Evolutionary conservation across 1,140 invertebrate genomes (phyloP).

Genomic region (Drosophila simulans): DNA sequence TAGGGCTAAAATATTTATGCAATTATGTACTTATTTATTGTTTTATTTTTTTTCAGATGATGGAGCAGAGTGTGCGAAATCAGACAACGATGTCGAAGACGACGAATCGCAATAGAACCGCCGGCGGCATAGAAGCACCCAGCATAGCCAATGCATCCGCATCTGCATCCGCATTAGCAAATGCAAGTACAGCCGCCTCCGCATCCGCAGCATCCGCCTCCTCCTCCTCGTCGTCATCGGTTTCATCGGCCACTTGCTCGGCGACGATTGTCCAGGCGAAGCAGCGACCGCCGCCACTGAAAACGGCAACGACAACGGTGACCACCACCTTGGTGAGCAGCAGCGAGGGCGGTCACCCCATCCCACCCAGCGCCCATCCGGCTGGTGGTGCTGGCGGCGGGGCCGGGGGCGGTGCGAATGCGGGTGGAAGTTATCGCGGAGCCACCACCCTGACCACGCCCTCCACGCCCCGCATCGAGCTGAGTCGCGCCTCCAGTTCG

Average conservation of each 20-base stretch:
- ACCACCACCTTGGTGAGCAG: conserved; percentile 71
- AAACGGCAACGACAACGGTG: conserved; percentile 72
- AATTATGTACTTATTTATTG: too few relatives aligned
- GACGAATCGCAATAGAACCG: conserved; percentile 24
- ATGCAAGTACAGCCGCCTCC: conserved; percentile 10
- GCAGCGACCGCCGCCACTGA: conserved; percentile 73
- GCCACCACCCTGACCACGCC: conserved; percentile 87
- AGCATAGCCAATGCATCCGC: conserved; percentile 44
- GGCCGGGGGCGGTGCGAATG: neutral
- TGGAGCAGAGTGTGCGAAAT: conserved; percentile 68
- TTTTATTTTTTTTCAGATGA: conserved; percentile 51
- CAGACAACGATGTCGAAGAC: conserved; percentile 54
- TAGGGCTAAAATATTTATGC: too few relatives aligned
- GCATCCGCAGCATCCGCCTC: conserved; percentile 43
- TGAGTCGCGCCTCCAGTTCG: conserved; percentile 93
- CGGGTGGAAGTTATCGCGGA: conserved; percentile 50
- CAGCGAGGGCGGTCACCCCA: conserved; percentile 66
- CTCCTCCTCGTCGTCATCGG: conserved; percentile 55
- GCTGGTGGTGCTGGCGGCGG: neutral
- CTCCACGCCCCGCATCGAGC: conserved; percentile 93
- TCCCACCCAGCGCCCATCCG: conserved; percentile 25
- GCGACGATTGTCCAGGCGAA: conserved; percentile 64
- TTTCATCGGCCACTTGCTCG: conserved; percentile 67
- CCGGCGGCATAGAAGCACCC: conserved; percentile 47
- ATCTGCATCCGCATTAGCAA: neutral